These are phyloP conservation scores for Scomber japonicus DNA, from an alignment of 2,113 vertebrate genomes.

Conservation along the genomic window DNA sequence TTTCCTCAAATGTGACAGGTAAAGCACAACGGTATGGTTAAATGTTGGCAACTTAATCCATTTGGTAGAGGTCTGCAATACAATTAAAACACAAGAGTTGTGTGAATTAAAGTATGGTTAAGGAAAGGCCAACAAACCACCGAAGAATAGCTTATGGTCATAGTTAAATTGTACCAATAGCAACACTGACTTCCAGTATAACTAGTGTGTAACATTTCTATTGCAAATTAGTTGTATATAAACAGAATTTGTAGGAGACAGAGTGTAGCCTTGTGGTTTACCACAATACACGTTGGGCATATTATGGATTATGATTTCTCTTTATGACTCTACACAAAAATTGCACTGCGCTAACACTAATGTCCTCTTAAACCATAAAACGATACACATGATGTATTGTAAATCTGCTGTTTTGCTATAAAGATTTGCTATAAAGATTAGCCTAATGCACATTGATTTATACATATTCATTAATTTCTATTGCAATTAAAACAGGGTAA, in stretches of 20 bases:
- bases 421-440: background rate
- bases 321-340: background rate
- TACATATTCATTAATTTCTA: background rate
- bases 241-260: background rate
- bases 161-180: background rate
- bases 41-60: background rate
- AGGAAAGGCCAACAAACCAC: background rate
- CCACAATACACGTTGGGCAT: background rate
- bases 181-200: background rate
- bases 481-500: background rate
- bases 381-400: background rate
- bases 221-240: slow-evolving; percentile 4
- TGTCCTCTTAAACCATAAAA: background rate
- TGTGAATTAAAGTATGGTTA: background rate
- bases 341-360: background rate
- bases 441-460: background rate
- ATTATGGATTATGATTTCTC: background rate
- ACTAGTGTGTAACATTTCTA: background rate
- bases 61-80: background rate
- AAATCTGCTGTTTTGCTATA: background rate
- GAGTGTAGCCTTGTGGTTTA: slow-evolving; percentile 6
- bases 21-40: too few species aligned
- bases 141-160: background rate
- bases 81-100: background rate
- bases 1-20: too few species aligned